These are phyloP conservation scores for Saccopteryx leptura DNA, from an alignment of 2,113 vertebrate genomes.

Conservation along the genomic window DNA sequence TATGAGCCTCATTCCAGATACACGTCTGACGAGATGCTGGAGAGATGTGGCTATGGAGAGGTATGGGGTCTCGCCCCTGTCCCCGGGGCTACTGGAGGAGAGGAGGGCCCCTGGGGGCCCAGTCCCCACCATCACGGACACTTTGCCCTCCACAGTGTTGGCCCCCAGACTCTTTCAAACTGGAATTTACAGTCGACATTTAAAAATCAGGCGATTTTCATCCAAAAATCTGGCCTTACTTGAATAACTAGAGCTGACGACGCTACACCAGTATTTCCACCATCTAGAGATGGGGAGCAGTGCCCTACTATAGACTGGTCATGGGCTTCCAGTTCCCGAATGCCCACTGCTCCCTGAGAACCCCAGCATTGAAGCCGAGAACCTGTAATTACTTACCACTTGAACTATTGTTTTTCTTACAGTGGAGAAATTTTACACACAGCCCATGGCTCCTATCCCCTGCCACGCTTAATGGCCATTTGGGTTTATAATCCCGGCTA, in stretches of 20 bases:
- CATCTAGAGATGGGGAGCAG: neutral
- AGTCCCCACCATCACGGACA: neutral
- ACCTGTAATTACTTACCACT: neutral
- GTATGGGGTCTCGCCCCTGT: conserved; percentile 87
- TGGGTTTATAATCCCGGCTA: neutral
- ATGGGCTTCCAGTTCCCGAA: neutral
- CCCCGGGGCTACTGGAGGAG: neutral
- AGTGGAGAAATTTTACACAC: neutral
- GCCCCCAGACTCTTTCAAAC: neutral
- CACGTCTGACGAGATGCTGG: conserved; percentile 97
- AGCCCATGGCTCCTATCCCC: neutral
- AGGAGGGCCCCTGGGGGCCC: neutral
- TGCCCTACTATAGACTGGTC: neutral
- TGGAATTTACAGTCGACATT: neutral
- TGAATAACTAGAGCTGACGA: neutral
- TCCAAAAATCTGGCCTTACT: neutral
- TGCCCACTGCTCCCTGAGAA: neutral
- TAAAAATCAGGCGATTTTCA: conserved; percentile 30
- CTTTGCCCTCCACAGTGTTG: neutral
- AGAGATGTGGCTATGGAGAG: conserved; percentile 98
- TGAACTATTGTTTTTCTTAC: neutral
- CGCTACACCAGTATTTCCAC: neutral
- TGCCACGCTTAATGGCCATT: neutral
- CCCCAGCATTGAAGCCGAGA: neutral
- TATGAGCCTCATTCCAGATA: conserved; percentile 98